A percentile compares a stretch with the other conserved stretches of the same genome.
Evolutionary conservation across 1,140 invertebrate genomes (phyloP).

Genomic region (Chrysoperla carnea): DNA sequence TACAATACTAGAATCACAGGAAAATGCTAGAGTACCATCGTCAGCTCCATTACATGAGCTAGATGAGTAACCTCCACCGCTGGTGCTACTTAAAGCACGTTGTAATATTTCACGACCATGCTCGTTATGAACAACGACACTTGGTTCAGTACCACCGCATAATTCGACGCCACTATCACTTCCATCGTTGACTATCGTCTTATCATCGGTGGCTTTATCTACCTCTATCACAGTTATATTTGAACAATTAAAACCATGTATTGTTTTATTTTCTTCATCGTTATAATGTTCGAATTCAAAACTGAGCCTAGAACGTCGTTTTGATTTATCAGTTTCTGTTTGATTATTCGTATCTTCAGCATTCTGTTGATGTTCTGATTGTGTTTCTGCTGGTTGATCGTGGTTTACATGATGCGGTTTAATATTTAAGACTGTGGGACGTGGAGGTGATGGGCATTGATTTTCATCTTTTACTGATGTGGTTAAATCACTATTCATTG

Average conservation of each 20-base stretch:
- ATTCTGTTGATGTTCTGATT: too few relatives aligned
- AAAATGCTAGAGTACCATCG: constrained; percentile 33
- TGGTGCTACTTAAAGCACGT: constrained; percentile 31
- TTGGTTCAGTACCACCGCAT: constrained; percentile 28
- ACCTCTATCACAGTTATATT: constrained; percentile 16
- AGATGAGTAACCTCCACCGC: constrained; percentile 17
- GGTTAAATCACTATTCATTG: too few relatives aligned
- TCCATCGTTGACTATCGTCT: constrained; percentile 28
- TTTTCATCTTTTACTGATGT: too few relatives aligned
- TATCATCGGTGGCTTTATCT: not conserved
- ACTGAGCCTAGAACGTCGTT: too few relatives aligned
- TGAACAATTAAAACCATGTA: constrained; percentile 13
- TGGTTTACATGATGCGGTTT: too few relatives aligned
- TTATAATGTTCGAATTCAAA: not conserved
- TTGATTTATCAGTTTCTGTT: too few relatives aligned
- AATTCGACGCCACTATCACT: constrained; percentile 64
- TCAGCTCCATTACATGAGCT: constrained; percentile 33
- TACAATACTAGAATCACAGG: constrained; percentile 56
- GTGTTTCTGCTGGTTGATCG: too few relatives aligned
- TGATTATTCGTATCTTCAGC: too few relatives aligned
- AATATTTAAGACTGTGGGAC: too few relatives aligned
- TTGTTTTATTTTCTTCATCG: constrained; percentile 9
- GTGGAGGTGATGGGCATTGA: too few relatives aligned
- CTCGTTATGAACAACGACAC: constrained; percentile 13
- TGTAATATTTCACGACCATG: constrained; percentile 12